phyloP scores from a whole-genome alignment of 2,888 invertebrate species.

The Macrosoma leucophasiata region DNA sequence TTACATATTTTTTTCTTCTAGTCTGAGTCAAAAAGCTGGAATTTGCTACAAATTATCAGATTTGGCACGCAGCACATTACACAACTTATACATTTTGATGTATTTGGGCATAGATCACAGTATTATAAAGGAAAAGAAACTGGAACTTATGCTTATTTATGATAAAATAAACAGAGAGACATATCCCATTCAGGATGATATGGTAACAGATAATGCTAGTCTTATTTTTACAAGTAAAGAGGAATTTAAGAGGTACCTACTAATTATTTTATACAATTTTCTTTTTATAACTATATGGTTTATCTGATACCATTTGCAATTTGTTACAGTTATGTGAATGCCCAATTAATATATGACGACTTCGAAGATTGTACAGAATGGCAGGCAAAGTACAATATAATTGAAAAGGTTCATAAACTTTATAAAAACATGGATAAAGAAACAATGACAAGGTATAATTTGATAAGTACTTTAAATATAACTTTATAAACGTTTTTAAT shows the following conservation, averaged over 20 bases:
- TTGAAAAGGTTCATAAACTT: conserved; percentile 34
- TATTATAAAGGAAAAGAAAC: conserved; percentile 50
- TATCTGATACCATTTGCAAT: not conserved
- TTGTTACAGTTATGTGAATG: conserved; percentile 44
- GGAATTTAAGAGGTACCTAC: conserved; percentile 54
- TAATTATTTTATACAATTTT: conserved; percentile 2
- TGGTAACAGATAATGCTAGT: conserved; percentile 50
- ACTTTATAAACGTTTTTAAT: too few relatives aligned
- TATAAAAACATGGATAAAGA: conserved; percentile 37
- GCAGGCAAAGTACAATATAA: conserved; percentile 34
- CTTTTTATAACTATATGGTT: not conserved
- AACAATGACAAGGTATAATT: conserved; percentile 51
- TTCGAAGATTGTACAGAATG: conserved; percentile 34
- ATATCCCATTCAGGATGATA: conserved; percentile 47
- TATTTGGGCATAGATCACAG: conserved; percentile 58
- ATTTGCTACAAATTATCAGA: conserved; percentile 53
- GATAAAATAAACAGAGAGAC: conserved; percentile 49
- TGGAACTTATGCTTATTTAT: conserved; percentile 51
- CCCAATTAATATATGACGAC: conserved; percentile 44
- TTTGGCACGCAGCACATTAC: conserved; percentile 38
- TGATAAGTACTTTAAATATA: too few relatives aligned
- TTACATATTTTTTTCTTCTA: conserved; percentile 31
- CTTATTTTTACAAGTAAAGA: conserved; percentile 48
- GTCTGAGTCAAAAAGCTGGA: conserved; percentile 46
- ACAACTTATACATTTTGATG: conserved; percentile 56